phyloP scores from a whole-genome alignment of 2,113 vertebrate species.

The Noctilio leporinus region DNA sequence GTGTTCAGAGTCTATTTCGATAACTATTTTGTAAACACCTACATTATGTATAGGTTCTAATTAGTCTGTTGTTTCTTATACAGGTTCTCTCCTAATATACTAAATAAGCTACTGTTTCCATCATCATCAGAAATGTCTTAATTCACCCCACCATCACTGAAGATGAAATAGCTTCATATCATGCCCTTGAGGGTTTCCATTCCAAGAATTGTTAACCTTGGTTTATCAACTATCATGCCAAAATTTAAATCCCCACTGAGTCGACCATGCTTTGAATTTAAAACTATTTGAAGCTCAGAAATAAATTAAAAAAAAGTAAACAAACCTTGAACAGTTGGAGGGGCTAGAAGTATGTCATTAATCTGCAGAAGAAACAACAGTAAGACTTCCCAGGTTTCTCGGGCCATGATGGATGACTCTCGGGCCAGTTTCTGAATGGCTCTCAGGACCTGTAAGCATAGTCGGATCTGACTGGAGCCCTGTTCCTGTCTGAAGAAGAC shows the following conservation, averaged over 20 bases:
- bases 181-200: neutral
- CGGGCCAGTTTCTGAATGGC: constrained; percentile 95
- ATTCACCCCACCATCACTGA: neutral
- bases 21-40: neutral
- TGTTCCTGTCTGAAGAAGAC: constrained; percentile 86
- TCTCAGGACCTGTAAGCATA: constrained; percentile 93
- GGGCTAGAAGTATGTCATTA: constrained; percentile 92
- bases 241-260: constrained; percentile 18
- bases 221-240: neutral
- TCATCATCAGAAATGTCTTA: neutral
- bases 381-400: constrained; percentile 97
- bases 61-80: neutral
- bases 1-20: neutral
- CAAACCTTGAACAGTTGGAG: constrained; percentile 91
- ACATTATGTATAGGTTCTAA: neutral
- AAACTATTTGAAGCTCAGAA: constrained; percentile 36
- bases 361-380: constrained; percentile 94
- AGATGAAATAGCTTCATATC: neutral
- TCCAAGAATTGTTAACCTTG: neutral
- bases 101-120: neutral
- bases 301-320: constrained; percentile 43
- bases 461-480: constrained; percentile 88
- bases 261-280: constrained; percentile 26
- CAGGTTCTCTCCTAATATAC: neutral
- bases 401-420: constrained; percentile 90